These are phyloP conservation scores for Theocolax elegans DNA, from an alignment of 1,140 invertebrate species.

Conservation along the genomic window DNA sequence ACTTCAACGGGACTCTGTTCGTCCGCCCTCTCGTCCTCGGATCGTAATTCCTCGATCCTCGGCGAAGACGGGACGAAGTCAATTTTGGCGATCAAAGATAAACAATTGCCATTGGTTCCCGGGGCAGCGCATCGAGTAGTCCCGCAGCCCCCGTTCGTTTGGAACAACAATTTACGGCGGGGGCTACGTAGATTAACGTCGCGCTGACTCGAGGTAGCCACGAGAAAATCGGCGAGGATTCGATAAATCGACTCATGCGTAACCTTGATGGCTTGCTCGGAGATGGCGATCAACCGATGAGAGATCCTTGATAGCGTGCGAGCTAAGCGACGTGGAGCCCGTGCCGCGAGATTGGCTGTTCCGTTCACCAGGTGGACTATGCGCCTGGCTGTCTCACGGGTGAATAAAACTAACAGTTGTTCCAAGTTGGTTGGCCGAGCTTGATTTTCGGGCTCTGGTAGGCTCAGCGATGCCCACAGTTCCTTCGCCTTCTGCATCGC, in stretches of 20 bases:
- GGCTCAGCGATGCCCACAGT: conserved; percentile 76
- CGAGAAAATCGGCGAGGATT: background rate
- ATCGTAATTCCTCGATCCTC: background rate
- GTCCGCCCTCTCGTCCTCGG: background rate
- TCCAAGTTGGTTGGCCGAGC: conserved; percentile 80
- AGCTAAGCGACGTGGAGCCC: conserved; percentile 65
- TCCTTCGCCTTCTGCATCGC: conserved; percentile 79
- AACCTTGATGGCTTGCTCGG: conserved; percentile 57
- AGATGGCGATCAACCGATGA: conserved; percentile 54
- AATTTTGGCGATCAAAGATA: conserved; percentile 7
- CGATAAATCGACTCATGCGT: conserved; percentile 9
- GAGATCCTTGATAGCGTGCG: conserved; percentile 52
- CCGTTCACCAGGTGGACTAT: conserved; percentile 82
- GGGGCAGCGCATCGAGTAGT: background rate
- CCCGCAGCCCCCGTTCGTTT: background rate
- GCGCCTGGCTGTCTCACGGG: conserved; percentile 78
- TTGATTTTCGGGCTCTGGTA: conserved; percentile 85
- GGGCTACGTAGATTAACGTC: no score
- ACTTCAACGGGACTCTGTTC: background rate
- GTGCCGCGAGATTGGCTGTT: conserved; percentile 68
- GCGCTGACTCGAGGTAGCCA: background rate
- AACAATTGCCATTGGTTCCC: background rate
- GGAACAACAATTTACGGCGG: background rate
- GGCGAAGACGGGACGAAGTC: background rate
- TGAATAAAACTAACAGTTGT: conserved; percentile 78